A percentile compares a stretch with the other conserved stretches of the same genome.
These are phyloP conservation scores for Drosophila equinoxialis DNA, from an alignment of 1,140 invertebrate genomes.

Conservation along the genomic window DNA sequence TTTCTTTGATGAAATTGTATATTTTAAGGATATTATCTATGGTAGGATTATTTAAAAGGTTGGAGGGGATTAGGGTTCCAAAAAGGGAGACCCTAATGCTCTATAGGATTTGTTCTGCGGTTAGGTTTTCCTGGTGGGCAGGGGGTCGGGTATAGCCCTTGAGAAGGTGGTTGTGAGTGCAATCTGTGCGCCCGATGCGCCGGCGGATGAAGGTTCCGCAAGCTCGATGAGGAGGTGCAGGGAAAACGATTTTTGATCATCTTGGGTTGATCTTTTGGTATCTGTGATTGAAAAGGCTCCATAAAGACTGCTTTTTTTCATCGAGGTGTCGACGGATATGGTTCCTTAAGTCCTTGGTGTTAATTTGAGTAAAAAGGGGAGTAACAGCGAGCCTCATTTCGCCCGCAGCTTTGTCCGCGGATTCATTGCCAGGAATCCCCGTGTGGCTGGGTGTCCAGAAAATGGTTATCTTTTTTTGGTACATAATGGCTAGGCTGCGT, in stretches of 20 bases:
- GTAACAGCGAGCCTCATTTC: too few species aligned
- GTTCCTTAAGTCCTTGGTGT: neutral
- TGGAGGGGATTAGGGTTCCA: too few species aligned
- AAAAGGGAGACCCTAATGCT: too few species aligned
- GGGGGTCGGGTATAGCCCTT: neutral
- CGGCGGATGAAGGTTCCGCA: constrained; percentile 13
- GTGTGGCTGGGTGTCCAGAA: neutral
- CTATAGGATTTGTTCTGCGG: too few species aligned
- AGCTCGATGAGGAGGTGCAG: neutral
- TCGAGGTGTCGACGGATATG: neutral
- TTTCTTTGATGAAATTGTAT: neutral
- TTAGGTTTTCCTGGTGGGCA: too few species aligned
- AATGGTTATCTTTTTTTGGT: neutral
- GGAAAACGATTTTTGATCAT: neutral
- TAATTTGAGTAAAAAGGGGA: too few species aligned
- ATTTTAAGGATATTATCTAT: neutral
- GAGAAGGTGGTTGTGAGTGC: neutral
- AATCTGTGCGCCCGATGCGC: neutral
- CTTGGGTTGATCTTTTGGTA: too few species aligned
- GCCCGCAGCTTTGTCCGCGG: too few species aligned
- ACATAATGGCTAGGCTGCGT: too few species aligned
- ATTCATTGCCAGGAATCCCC: too few species aligned
- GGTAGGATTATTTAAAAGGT: too few species aligned
- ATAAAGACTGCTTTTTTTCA: neutral
- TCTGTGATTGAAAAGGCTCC: too few species aligned